Conservation (phyloP, 1,140 invertebrate genomes). For the Trissolcus basalis region DNA sequence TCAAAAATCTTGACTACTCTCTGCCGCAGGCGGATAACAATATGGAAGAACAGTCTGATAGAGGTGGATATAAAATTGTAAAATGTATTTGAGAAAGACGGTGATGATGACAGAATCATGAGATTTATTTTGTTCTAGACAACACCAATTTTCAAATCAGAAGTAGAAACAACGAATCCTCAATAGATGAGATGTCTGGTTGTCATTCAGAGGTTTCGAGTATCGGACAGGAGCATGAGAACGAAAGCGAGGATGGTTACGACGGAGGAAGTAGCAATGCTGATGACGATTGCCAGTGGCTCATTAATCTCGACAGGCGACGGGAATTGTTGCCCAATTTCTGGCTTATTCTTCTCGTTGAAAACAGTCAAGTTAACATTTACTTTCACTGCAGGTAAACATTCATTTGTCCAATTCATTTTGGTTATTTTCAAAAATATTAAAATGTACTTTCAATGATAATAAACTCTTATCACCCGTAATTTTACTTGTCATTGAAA, state of each 20-base stretch:
- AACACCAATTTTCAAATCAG: conserved; percentile 38
- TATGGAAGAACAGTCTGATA: conserved; percentile 56
- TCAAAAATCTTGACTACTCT: conserved; percentile 68
- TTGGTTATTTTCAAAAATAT: too few species aligned
- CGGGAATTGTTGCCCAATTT: conserved; percentile 81
- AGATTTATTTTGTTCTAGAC: too few species aligned
- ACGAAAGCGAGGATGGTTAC: conserved; percentile 77
- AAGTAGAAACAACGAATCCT: conserved; percentile 49
- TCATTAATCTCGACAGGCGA: conserved; percentile 77
- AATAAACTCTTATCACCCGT: too few species aligned
- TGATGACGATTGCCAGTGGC: conserved; percentile 80
- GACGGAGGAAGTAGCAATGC: conserved; percentile 78
- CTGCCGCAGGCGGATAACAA: conserved; percentile 54
- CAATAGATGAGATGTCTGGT: conserved; percentile 52
- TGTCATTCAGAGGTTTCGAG: conserved; percentile 75
- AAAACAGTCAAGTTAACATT: conserved; percentile 79
- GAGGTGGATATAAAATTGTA: conserved; percentile 49
- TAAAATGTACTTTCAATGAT: too few species aligned
- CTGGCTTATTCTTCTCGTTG: conserved; percentile 84
- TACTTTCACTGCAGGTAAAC: conserved; percentile 84
- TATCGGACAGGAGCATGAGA: conserved; percentile 69
- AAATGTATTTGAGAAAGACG: too few species aligned
- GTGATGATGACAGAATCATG: too few species aligned
- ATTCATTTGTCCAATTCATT: too few species aligned
- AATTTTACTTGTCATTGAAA: too few species aligned